Conservation (phyloP, 2,113 vertebrate genomes). For the Siniperca chuatsi region DNA sequence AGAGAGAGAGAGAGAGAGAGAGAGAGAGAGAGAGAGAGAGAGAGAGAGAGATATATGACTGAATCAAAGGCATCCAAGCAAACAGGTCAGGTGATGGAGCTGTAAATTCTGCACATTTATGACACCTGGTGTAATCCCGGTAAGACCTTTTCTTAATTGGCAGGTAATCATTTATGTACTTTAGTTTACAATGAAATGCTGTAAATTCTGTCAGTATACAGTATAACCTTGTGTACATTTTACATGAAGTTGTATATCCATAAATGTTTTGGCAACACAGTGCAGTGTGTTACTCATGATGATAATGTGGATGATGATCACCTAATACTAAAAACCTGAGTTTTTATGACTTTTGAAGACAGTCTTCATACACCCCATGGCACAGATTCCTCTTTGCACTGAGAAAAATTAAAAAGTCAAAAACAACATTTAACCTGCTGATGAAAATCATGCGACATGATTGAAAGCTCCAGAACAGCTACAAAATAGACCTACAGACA, state of each 20-base stretch:
- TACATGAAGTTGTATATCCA: too few relatives aligned
- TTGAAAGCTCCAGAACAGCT: not conserved
- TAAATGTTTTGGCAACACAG: not conserved
- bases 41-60: not conserved
- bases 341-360: not conserved
- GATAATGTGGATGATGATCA: not conserved
- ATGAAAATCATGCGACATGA: not conserved
- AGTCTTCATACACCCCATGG: too few relatives aligned
- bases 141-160: not conserved
- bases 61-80: not conserved
- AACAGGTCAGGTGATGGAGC: too few relatives aligned
- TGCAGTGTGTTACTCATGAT: not conserved
- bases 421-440: not conserved
- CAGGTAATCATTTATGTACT: not conserved
- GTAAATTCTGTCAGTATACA: not conserved
- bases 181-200: not conserved
- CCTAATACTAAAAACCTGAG: not conserved
- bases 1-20: not conserved
- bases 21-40: too few relatives aligned
- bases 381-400: not conserved
- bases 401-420: not conserved
- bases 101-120: not conserved
- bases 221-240: not conserved
- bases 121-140: not conserved
- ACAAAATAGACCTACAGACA: not conserved